These are phyloP conservation scores for Acanthosepion lycidas DNA, from an alignment of 2,888 invertebrate genomes.

Conservation along the genomic window DNA sequence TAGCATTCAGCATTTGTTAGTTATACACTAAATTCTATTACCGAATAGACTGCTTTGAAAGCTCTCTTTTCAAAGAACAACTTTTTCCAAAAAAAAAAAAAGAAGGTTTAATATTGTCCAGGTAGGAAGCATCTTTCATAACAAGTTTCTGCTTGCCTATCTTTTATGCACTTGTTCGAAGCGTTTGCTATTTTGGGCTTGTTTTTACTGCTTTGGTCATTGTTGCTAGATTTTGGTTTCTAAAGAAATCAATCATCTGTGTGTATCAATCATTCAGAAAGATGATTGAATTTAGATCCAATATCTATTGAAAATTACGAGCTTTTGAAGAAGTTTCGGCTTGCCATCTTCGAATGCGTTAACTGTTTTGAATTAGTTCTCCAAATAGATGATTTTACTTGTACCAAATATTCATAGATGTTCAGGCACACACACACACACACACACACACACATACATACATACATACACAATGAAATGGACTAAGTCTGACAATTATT, in stretches of 20 bases:
- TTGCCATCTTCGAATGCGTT: background rate
- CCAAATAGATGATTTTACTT: background rate
- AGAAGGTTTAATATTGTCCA: background rate
- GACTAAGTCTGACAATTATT: too few species aligned
- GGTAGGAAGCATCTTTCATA: background rate
- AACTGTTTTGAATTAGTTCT: background rate
- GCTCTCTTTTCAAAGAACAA: background rate
- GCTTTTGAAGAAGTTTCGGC: background rate
- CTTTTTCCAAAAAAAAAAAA: background rate
- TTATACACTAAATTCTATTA: background rate
- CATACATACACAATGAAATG: background rate
- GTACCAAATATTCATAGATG: too few species aligned
- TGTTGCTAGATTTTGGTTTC: background rate
- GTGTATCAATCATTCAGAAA: background rate
- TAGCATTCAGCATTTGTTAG: background rate
- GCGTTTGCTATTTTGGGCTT: background rate
- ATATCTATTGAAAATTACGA: background rate
- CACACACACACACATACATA: background rate
- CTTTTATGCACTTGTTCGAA: background rate
- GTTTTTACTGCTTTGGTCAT: background rate
- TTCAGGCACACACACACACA: background rate
- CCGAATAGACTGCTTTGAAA: background rate
- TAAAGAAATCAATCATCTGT: background rate
- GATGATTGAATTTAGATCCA: background rate
- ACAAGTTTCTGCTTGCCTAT: background rate